A percentile compares a stretch with the other conserved stretches of the same genome.
phyloP scores from a whole-genome alignment of 2,113 vertebrate species.

The Protomyctophum bolini region DNA sequence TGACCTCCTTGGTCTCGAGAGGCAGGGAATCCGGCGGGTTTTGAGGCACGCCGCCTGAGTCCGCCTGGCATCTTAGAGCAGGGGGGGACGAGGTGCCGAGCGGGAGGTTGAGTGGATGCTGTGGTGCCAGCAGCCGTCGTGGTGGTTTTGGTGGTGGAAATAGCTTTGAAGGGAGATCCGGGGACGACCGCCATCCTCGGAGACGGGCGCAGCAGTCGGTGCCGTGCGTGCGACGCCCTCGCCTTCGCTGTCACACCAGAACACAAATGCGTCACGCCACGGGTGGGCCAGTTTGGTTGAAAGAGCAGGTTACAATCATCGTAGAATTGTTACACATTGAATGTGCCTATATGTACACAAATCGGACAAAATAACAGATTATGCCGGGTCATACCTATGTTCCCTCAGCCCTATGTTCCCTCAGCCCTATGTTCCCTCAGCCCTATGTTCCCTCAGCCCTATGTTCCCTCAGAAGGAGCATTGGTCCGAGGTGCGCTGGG shows the following conservation, averaged over 20 bases:
- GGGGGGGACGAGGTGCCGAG: not conserved
- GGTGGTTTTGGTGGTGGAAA: slow-evolving; percentile 1
- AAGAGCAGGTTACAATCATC: slow-evolving; percentile 30
- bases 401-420: too few species aligned
- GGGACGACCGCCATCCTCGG: not conserved
- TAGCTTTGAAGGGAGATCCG: not conserved
- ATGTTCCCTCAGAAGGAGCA: too few species aligned
- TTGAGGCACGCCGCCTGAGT: not conserved
- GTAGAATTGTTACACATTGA: not conserved
- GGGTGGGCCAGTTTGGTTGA: slow-evolving; percentile 31
- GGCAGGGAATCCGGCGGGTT: not conserved
- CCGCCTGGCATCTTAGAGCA: slow-evolving; percentile 9
- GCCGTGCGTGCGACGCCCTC: not conserved
- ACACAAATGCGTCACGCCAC: slow-evolving; percentile 11
- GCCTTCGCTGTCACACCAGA: slow-evolving; percentile 34
- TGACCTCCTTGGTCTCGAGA: not conserved
- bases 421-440: too few species aligned
- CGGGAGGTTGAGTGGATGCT: not conserved
- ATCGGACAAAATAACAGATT: too few species aligned
- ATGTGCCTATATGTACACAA: too few species aligned
- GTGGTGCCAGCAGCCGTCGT: not conserved
- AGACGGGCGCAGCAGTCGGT: not conserved
- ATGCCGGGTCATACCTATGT: too few species aligned
- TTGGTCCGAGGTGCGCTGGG: too few species aligned
- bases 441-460: too few species aligned